Percentiles rank a stretch among this genome's conserved stretches.
These are phyloP conservation scores for Yponomeuta sedellus DNA, from an alignment of 2,888 invertebrate species.

Conservation along the genomic window DNA sequence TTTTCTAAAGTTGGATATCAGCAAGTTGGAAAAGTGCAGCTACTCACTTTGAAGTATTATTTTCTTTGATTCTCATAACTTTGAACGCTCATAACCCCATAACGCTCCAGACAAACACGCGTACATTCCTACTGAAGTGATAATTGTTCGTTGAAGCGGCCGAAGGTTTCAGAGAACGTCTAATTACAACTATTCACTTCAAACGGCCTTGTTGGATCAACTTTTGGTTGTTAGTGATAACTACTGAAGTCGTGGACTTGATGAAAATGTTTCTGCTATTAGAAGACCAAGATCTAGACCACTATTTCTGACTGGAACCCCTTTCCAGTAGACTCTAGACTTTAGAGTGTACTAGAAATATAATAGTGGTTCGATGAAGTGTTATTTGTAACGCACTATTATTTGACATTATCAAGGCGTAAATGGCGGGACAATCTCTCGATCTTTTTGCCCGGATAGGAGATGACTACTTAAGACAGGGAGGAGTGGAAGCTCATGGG, in stretches of 20 bases:
- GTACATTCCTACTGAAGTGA: background rate
- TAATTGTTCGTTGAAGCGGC: background rate
- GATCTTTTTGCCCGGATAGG: too few relatives aligned
- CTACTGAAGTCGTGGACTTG: background rate
- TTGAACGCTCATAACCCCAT: background rate
- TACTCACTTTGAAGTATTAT: background rate
- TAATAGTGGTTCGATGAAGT: too few relatives aligned
- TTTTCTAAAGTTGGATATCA: background rate
- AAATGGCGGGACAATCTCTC: too few relatives aligned
- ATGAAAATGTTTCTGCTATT: background rate
- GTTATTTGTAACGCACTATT: too few relatives aligned
- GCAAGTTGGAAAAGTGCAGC: background rate
- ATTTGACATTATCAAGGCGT: too few relatives aligned
- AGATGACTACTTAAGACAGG: too few relatives aligned
- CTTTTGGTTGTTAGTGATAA: background rate
- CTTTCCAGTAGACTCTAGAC: too few relatives aligned
- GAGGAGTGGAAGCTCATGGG: too few relatives aligned
- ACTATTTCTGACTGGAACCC: too few relatives aligned
- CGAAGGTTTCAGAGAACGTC: background rate
- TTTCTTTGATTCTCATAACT: too few relatives aligned
- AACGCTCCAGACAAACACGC: background rate
- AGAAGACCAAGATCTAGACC: too few relatives aligned
- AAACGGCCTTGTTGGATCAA: constrained; percentile 6
- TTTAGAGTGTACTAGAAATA: too few relatives aligned
- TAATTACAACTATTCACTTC: constrained; percentile 10